Base-by-base conservation (phyloP, 1,140 invertebrate species). In the Asbolus verrucosus region DNA sequence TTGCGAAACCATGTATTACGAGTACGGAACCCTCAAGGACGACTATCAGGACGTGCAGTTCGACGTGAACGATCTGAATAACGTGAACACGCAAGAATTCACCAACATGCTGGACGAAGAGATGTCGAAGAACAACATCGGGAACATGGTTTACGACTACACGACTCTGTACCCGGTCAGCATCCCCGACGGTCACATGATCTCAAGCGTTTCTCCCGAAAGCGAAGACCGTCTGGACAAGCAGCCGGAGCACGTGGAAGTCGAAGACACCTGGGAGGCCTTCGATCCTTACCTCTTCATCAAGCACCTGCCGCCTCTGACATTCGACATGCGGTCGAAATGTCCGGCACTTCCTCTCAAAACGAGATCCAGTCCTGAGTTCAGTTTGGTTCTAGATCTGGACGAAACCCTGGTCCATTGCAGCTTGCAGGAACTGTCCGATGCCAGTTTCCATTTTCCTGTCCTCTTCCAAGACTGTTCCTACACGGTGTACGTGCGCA, bases 341-440 rank as follows among this genome's bases (percentile, higher is more conserved):
- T 92, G 91, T 79, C 96, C 96, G 6, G 96, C 95, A 9, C 83
- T 98, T 33, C 97, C 97, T 0, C 83, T 98, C 13, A 96, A 96
- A 83, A 98, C 96, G 0, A 83, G 96, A 66, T 95, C 93, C 77
- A 95, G 94, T 77, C 96, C 96, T 0, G 92, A 96, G 80, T 97
- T 97, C 79, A 96, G 95, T 78, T 85, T 98, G 41, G 96, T 97
- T 83, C 67, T 88, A 24, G 86, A 88, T 77, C 75, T 88, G 24
- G 96, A 98, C 84, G 96, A 98, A 84, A 98, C 96, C 0, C 80
- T 98, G 67, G 96, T 98, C 0, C 96, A 98, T 80, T 98, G 96
- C 81, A 96, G 94, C 78, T 84, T 98, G 6, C 93, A 94, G 78
- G 94, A 97, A 84, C 81, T 98, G 43, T 89, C 93, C 0, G 95